Percentiles rank a stretch among this genome's conserved stretches.
These are phyloP conservation scores for Eupelmus urozonus DNA, from an alignment of 2,888 invertebrate genomes.

Conservation along the genomic window DNA sequence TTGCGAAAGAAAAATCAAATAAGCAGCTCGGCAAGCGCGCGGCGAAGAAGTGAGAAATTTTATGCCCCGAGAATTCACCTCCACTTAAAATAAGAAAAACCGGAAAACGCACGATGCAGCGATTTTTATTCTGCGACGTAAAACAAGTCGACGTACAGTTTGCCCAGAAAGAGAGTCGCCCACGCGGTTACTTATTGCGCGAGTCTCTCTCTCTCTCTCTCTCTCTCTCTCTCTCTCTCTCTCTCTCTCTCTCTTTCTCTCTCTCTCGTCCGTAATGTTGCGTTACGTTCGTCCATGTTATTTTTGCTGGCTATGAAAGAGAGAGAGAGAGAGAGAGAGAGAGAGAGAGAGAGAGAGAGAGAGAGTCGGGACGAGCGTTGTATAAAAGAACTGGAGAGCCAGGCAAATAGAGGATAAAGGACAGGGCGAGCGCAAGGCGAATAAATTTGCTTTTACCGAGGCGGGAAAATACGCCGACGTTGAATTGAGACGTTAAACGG, in stretches of 20 bases:
- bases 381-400: slow-evolving; percentile 28
- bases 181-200: slow-evolving; percentile 28
- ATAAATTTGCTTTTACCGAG: slow-evolving; percentile 30
- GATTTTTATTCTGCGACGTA: slow-evolving; percentile 39
- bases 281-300: slow-evolving; percentile 38
- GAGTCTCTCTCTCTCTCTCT: slow-evolving; percentile 9
- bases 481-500: slow-evolving; percentile 31
- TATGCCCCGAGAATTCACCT: background rate
- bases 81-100: background rate
- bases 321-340: background rate
- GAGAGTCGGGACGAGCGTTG: background rate
- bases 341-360: background rate
- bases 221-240: background rate
- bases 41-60: background rate
- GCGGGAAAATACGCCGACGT: slow-evolving; percentile 11
- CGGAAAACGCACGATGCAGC: slow-evolving; percentile 13
- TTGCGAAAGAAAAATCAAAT: background rate
- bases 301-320: background rate
- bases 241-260: background rate
- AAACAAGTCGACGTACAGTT: slow-evolving; percentile 31
- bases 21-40: background rate
- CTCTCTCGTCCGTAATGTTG: slow-evolving; percentile 9
- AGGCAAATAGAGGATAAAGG: slow-evolving; percentile 36
- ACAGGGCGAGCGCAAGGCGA: background rate
- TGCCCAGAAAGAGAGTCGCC: slow-evolving; percentile 14